Base-by-base conservation (phyloP, 2,113 vertebrate species). In the Rhizomys pruinosus region DNA sequence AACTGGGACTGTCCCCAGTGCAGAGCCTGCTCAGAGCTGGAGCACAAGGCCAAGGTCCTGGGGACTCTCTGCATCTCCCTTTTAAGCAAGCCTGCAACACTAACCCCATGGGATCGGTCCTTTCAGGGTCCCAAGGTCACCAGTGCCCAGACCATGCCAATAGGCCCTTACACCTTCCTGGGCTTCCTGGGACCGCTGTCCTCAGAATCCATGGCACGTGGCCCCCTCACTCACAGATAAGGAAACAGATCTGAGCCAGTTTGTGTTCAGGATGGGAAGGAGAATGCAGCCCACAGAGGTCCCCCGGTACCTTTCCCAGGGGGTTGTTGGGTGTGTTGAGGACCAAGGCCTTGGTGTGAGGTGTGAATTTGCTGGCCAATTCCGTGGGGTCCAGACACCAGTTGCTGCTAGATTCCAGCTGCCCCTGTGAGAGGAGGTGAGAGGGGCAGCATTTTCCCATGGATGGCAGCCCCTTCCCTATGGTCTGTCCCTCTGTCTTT, bases 291-390 rank as follows among this genome's bases (percentile, higher is more conserved):
- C 9, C 27, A 17, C 16, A 44, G 87, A 59, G 20, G 64, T n/a
- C 19, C 57, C 47, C 29, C 11, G n/a, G 98, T 97, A 99, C 99
- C 98, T 99, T 99, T 90, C 99, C 99, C 92, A 99, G 81, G 2
- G 99, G 99, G 97, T 99, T 99, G 98, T 99, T 99, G 85, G 99
- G 99, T 4, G 99, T 99, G 97, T 99, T 99, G 92, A 99, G 97
- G 32, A 99, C 96, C 0, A 99, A 97, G 80, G 98, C 98, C 98
- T 99, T 99, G 66, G 99, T 99, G 61, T 86, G 97, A 42, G 98
- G 44, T 5, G 95, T 99, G 97, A 99, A 99, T 97, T 99, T 99
- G 96, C 98, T 98, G 90, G 98, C 98, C 96, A 99, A 97, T 95
- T 99, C 99, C 0, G 95, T 96, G 0, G 98, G 97, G 89, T 98